These are phyloP conservation scores for Coptodon rendalli DNA, from an alignment of 2,113 vertebrate species.

Conservation along the genomic window DNA sequence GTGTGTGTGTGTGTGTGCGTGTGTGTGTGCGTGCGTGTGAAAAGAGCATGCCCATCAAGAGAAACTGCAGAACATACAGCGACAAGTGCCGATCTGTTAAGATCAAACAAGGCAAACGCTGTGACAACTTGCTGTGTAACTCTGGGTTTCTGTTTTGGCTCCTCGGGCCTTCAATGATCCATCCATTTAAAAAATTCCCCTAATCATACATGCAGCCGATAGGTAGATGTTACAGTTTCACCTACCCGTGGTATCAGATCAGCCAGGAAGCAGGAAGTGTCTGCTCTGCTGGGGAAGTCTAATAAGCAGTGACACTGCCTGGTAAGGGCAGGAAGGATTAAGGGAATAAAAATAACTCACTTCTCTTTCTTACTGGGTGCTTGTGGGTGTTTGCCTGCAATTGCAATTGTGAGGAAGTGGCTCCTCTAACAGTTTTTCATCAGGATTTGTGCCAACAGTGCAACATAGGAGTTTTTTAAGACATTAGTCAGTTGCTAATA, in stretches of 20 bases:
- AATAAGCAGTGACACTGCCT: constrained; percentile 51
- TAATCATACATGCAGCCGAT: neutral
- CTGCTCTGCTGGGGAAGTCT: constrained; percentile 29
- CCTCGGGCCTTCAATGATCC: neutral
- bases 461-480: neutral
- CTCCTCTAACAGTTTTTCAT: neutral
- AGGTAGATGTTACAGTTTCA: neutral
- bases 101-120: neutral
- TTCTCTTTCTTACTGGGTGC: constrained; percentile 10
- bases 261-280: constrained; percentile 39
- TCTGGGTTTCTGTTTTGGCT: neutral
- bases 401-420: neutral
- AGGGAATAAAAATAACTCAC: constrained; percentile 55
- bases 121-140: neutral
- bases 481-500: neutral
- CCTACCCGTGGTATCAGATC: neutral
- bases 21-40: neutral
- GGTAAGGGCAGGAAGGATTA: constrained; percentile 62
- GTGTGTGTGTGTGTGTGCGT: neutral
- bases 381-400: neutral
- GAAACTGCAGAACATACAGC: neutral
- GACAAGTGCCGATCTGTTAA: neutral
- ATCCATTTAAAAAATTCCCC: neutral
- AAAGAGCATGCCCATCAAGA: neutral
- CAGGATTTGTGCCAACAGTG: neutral